Evolutionary conservation across 2,888 invertebrate genomes (phyloP).

Genomic region (Latheticus oryzae): DNA sequence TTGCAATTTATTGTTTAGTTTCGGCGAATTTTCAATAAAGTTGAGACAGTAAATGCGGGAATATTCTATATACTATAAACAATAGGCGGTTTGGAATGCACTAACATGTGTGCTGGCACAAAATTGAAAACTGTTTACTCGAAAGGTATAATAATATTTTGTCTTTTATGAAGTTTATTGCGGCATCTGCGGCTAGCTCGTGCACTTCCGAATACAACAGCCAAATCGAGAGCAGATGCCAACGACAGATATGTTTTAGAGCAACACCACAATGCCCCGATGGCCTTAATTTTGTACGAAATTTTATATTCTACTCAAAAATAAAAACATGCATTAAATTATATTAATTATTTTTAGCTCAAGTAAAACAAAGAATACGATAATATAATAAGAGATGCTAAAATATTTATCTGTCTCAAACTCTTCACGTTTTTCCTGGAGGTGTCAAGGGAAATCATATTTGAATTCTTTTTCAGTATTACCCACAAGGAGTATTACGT

Average conservation of each 20-base stretch:
- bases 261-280: constrained; percentile 33
- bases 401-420: constrained; percentile 33
- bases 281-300: constrained; percentile 20
- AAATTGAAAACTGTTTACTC: constrained; percentile 50
- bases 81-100: constrained; percentile 38
- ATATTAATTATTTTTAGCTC: too few species aligned
- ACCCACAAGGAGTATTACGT: constrained; percentile 26
- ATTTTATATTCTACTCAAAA: constrained; percentile 15
- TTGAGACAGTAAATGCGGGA: constrained; percentile 31
- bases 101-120: constrained; percentile 40
- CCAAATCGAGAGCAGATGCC: constrained; percentile 35
- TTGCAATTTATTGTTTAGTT: constrained; percentile 12
- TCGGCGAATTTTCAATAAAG: constrained; percentile 30
- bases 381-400: constrained; percentile 27
- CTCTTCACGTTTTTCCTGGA: constrained; percentile 14
- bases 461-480: constrained; percentile 26
- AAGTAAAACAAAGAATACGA: constrained; percentile 2
- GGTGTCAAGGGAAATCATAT: constrained; percentile 41
- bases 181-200: constrained; percentile 47
- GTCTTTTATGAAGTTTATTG: constrained; percentile 49
- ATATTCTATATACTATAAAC: constrained; percentile 41
- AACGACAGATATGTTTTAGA: constrained; percentile 32
- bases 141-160: constrained; percentile 47
- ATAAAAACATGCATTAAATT: neutral
- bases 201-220: constrained; percentile 24